Evolutionary conservation across 2,797 vertebrate genomes (phyloP).

Genomic region (Fundulus diaphanus): DNA sequence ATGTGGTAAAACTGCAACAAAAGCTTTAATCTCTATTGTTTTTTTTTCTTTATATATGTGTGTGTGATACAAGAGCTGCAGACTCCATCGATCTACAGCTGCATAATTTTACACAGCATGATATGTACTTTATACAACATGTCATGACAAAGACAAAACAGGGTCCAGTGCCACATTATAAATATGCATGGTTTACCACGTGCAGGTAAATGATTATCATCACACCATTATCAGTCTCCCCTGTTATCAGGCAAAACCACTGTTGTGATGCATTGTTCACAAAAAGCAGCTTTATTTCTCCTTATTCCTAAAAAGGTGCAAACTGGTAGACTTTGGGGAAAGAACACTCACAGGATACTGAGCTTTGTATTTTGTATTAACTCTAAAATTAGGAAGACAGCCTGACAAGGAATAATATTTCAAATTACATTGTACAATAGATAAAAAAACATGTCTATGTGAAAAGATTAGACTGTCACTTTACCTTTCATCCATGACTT

Average conservation of each 20-base stretch:
- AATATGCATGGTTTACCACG: conserved; percentile 42
- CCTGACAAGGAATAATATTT: conserved; percentile 8
- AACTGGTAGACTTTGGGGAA: conserved; percentile 30
- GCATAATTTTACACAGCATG: neutral
- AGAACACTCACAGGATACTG: conserved; percentile 35
- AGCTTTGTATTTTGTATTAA: conserved; percentile 17
- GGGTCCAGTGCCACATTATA: conserved; percentile 28
- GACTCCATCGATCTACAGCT: neutral
- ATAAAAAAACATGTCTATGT: neutral
- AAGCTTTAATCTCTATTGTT: neutral
- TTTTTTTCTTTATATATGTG: neutral
- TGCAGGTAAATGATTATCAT: conserved; percentile 49
- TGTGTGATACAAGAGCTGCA: neutral
- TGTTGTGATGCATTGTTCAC: conserved; percentile 11
- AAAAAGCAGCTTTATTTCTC: conserved; percentile 18
- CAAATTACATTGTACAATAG: neutral
- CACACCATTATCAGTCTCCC: conserved; percentile 19
- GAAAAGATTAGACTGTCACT: neutral
- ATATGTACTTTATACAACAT: neutral
- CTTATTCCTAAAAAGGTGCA: conserved; percentile 11
- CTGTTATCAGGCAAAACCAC: conserved; percentile 32
- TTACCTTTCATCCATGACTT: neutral
- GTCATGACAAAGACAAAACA: conserved; percentile 26
- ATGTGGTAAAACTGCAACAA: neutral
- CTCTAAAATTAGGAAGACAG: conserved; percentile 25